A percentile compares a stretch with the other conserved stretches of the same genome.
phyloP scores from a whole-genome alignment of 1,140 invertebrate genomes.

The Drosophila nebulosa region DNA sequence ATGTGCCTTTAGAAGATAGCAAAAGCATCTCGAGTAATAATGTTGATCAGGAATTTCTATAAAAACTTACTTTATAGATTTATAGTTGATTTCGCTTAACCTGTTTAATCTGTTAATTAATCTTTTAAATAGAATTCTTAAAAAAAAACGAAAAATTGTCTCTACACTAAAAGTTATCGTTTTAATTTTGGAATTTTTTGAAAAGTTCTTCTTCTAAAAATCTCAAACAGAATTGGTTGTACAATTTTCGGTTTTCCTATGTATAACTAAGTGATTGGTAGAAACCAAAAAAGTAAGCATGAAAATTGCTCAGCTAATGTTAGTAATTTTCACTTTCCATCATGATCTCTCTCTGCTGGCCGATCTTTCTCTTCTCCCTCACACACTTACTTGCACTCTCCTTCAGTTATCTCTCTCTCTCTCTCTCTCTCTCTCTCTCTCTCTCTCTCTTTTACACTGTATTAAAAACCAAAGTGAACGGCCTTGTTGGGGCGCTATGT shows the following conservation, averaged over 20 bases:
- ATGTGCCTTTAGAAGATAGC: no score
- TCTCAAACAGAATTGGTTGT: not conserved
- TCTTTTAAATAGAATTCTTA: no score
- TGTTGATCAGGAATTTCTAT: no score
- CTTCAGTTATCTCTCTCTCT: not conserved
- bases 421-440: not conserved
- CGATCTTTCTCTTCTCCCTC: not conserved
- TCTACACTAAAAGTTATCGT: no score
- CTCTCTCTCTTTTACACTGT: slow-evolving; percentile 5
- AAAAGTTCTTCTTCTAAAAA: no score
- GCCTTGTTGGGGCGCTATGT: slow-evolving; percentile 75
- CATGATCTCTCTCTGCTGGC: slow-evolving; percentile 7
- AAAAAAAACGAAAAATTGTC: no score
- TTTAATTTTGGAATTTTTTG: no score
- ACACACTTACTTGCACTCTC: not conserved
- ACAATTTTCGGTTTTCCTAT: not conserved
- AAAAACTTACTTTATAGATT: no score
- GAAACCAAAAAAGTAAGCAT: slow-evolving; percentile 23
- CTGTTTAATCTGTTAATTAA: no score
- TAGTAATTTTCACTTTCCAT: slow-evolving; percentile 76
- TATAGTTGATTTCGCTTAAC: no score
- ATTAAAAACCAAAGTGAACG: slow-evolving; percentile 65
- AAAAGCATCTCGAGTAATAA: no score
- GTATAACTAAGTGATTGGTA: slow-evolving; percentile 7
- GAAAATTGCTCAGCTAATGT: slow-evolving; percentile 52